These are phyloP conservation scores for Lasioglossum oenotherae DNA, from an alignment of 2,888 invertebrate species.

Conservation along the genomic window DNA sequence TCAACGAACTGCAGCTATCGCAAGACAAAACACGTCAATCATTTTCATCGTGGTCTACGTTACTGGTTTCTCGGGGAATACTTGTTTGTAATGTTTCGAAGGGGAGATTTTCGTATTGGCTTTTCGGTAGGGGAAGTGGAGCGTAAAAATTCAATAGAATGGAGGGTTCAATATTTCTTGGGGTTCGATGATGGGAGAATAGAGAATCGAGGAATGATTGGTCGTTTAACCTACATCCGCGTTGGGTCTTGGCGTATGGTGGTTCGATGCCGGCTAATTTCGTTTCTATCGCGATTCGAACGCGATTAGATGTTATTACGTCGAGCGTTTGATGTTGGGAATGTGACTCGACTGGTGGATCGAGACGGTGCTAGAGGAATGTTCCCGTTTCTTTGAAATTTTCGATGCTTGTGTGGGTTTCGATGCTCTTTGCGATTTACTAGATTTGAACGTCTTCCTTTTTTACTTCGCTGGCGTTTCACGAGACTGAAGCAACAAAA, in stretches of 20 bases:
- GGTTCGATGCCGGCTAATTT: slow-evolving; percentile 29
- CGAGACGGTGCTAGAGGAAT: background rate
- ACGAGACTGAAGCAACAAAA: too few species aligned
- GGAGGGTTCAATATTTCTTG: slow-evolving; percentile 38
- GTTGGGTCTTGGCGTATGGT: background rate
- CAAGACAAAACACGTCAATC: too few species aligned
- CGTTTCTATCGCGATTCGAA: slow-evolving; percentile 38
- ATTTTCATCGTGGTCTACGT: background rate
- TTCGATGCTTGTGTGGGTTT: background rate
- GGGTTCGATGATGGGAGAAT: slow-evolving; percentile 18
- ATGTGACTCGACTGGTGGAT: slow-evolving; percentile 18
- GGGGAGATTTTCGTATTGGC: background rate
- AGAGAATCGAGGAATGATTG: slow-evolving; percentile 41
- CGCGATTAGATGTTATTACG: slow-evolving; percentile 49
- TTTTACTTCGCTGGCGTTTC: too few species aligned
- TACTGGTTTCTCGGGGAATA: background rate
- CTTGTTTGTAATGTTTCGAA: background rate
- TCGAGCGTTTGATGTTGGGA: slow-evolving; percentile 22
- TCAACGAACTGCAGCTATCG: background rate
- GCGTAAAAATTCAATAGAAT: slow-evolving; percentile 42
- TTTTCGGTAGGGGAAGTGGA: background rate
- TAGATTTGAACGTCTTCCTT: background rate
- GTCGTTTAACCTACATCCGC: slow-evolving; percentile 54
- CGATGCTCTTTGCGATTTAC: background rate
- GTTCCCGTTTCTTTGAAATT: background rate